Evolutionary conservation across 1,140 invertebrate genomes (phyloP).

Genomic region (Ceratosolen fusciceps): DNA sequence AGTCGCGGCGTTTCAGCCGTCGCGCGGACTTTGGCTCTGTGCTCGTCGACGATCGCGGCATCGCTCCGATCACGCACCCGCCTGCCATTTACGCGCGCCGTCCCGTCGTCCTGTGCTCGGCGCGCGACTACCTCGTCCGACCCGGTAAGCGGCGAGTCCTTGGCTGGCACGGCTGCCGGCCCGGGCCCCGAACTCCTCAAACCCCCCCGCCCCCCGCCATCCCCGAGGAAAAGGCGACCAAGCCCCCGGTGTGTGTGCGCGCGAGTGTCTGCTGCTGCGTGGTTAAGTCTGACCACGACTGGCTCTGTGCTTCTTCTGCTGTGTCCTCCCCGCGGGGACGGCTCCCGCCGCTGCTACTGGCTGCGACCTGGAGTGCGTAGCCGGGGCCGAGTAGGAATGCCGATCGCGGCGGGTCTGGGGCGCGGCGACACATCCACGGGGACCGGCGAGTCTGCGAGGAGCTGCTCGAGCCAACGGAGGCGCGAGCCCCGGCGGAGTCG

Average conservation of each 20-base stretch:
- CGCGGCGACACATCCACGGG: neutral
- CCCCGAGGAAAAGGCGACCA: neutral
- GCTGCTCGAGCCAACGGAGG: neutral
- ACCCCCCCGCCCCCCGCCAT: neutral
- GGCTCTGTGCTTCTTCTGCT: neutral
- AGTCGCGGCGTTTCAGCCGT: constrained; percentile 48
- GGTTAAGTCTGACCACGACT: neutral
- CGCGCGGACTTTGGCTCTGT: constrained; percentile 36
- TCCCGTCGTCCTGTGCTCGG: constrained; percentile 25
- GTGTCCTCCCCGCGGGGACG: too few relatives aligned
- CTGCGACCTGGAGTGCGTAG: neutral
- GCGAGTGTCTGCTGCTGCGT: neutral
- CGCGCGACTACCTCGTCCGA: neutral
- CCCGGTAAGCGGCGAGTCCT: neutral
- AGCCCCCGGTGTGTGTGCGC: neutral
- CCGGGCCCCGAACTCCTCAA: neutral
- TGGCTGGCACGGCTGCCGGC: neutral
- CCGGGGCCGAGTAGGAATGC: constrained; percentile 12
- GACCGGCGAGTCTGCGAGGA: neutral
- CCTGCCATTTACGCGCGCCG: constrained; percentile 13
- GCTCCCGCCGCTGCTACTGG: too few relatives aligned
- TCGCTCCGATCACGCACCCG: constrained; percentile 33
- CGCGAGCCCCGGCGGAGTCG: constrained; percentile 21
- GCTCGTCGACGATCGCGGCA: constrained; percentile 29
- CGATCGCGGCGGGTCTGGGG: constrained; percentile 7